Evolutionary conservation across 1,140 invertebrate genomes (phyloP).

Genomic region (Alviniconcha marisindica): DNA sequence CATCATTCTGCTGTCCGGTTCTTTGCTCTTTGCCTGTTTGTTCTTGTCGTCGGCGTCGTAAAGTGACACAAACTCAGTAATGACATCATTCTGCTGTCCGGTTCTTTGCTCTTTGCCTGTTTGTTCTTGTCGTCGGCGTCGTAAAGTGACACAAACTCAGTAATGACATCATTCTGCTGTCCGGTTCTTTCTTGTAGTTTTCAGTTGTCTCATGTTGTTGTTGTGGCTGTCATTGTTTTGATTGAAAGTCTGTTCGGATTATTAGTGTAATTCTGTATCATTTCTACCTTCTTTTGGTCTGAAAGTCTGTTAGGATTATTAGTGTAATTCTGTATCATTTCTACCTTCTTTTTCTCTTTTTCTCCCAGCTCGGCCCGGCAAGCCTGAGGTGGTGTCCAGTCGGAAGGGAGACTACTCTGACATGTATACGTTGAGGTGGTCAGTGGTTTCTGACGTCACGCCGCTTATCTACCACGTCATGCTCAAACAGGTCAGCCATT

Average conservation of each 20-base stretch:
- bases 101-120: too few relatives aligned
- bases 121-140: too few relatives aligned
- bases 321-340: neutral
- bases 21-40: too few relatives aligned
- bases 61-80: too few relatives aligned
- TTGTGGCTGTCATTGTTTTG: too few relatives aligned
- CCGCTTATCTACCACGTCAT: neutral
- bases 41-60: too few relatives aligned
- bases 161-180: too few relatives aligned
- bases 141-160: too few relatives aligned
- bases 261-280: neutral
- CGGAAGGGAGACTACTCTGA: neutral
- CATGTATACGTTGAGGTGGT: neutral
- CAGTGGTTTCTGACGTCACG: neutral
- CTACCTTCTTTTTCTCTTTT: neutral
- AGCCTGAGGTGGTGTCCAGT: neutral
- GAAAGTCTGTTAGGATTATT: neutral
- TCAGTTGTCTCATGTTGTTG: neutral
- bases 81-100: too few relatives aligned
- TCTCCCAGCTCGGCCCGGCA: neutral
- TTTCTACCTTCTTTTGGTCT: neutral
- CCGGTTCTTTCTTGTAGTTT: neutral
- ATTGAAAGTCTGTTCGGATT: neutral
- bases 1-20: too few relatives aligned
- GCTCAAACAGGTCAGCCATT: neutral